Evolutionary conservation across 2,797 vertebrate genomes (phyloP).

Genomic region (Vireo griseus): DNA sequence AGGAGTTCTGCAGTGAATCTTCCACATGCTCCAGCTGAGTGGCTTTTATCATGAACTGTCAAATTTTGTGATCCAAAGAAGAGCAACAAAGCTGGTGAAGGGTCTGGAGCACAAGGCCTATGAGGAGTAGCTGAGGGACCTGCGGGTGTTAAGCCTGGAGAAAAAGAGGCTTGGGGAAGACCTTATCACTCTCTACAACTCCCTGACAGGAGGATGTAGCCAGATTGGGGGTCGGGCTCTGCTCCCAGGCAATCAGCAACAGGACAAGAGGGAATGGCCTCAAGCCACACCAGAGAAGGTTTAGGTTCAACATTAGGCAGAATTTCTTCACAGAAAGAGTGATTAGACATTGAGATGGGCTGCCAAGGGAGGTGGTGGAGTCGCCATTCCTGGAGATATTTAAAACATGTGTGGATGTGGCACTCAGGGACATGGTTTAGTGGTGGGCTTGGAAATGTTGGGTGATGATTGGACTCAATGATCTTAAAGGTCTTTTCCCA

Average conservation of each 20-base stretch:
- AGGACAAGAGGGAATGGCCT: background rate
- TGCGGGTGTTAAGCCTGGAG: background rate
- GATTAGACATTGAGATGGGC: background rate
- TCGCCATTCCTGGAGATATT: background rate
- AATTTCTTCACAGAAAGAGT: background rate
- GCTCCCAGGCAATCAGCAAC: accelerated
- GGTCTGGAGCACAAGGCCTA: background rate
- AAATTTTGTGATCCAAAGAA: background rate
- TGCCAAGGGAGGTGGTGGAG: background rate
- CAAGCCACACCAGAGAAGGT: background rate
- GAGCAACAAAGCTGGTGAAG: background rate
- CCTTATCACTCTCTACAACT: accelerated
- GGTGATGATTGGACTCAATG: background rate
- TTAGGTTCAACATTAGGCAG: background rate
- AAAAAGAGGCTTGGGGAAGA: background rate
- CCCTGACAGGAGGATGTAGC: background rate
- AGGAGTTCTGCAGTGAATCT: background rate
- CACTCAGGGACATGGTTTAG: background rate
- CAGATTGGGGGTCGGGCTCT: accelerated
- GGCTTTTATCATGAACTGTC: background rate
- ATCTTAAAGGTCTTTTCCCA: background rate
- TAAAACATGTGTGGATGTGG: background rate
- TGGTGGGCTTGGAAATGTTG: background rate
- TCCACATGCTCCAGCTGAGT: background rate
- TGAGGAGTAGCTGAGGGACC: background rate